A percentile compares a stretch with the other conserved stretches of the same genome.
These are phyloP conservation scores for Choreutis nemorana DNA, from an alignment of 2,888 invertebrate genomes.

Conservation along the genomic window DNA sequence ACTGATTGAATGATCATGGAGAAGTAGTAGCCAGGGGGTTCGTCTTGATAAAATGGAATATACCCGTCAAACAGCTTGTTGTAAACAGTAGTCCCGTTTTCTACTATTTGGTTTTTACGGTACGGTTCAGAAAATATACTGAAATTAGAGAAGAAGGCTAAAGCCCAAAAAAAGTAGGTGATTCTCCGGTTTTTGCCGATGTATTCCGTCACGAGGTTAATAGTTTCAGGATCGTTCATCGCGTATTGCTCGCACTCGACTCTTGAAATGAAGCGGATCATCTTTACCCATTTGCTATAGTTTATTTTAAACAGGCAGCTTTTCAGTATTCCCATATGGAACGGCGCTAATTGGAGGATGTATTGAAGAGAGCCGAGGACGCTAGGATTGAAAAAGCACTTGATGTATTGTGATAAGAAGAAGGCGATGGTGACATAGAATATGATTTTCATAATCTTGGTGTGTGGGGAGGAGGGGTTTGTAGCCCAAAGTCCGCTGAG, in stretches of 20 bases:
- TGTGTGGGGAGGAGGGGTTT: slow-evolving; percentile 12
- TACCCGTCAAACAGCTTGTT: slow-evolving; percentile 33
- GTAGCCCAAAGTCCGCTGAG: slow-evolving; percentile 31
- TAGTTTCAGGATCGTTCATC: slow-evolving; percentile 14
- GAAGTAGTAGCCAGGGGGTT: slow-evolving; percentile 32
- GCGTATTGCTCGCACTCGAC: slow-evolving; percentile 23
- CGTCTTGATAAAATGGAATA: slow-evolving; percentile 24
- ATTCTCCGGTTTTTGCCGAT: slow-evolving; percentile 26
- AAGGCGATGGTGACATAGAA: slow-evolving; percentile 24
- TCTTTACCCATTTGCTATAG: slow-evolving; percentile 24
- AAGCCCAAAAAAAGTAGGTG: slow-evolving; percentile 29
- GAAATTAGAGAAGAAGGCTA: slow-evolving; percentile 30
- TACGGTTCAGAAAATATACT: slow-evolving; percentile 34
- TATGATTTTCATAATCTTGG: slow-evolving; percentile 21
- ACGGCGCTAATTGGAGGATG: slow-evolving; percentile 35
- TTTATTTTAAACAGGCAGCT: slow-evolving; percentile 27
- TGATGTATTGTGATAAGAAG: slow-evolving; percentile 34
- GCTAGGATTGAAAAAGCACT: slow-evolving; percentile 22
- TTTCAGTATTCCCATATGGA: slow-evolving; percentile 36
- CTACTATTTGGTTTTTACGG: slow-evolving; percentile 23
- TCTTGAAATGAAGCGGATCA: slow-evolving; percentile 28
- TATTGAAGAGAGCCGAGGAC: slow-evolving; percentile 21
- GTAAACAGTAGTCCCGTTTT: slow-evolving; percentile 28
- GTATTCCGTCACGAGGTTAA: slow-evolving; percentile 21
- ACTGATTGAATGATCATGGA: slow-evolving; percentile 32